Evolutionary conservation across 1,140 invertebrate genomes (phyloP).

Genomic region (Eufriesea mexicana): DNA sequence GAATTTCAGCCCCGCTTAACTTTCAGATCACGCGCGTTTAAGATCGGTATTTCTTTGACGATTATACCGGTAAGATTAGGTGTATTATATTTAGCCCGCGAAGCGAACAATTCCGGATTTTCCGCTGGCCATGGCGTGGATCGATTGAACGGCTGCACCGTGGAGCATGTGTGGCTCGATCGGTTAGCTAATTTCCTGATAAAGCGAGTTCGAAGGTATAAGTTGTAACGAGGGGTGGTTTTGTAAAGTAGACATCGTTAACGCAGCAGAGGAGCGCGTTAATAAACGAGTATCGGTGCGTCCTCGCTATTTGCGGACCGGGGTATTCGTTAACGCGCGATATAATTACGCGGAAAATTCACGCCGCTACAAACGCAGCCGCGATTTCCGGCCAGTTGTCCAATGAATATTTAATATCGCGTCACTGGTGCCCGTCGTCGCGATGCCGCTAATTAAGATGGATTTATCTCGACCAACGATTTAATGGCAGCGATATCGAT

Average conservation of each 20-base stretch:
- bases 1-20: background rate
- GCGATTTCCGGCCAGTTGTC: background rate
- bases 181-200: slow-evolving; percentile 17
- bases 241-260: slow-evolving; percentile 34
- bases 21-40: background rate
- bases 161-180: background rate
- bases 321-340: slow-evolving; percentile 41
- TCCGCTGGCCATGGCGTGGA: background rate
- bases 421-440: background rate
- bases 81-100: too few relatives aligned
- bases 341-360: slow-evolving; percentile 47
- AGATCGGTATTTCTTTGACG: too few relatives aligned
- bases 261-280: slow-evolving; percentile 26
- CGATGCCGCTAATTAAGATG: slow-evolving; percentile 24
- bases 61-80: too few relatives aligned
- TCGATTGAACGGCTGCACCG: background rate
- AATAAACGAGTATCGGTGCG: slow-evolving; percentile 34
- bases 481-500: slow-evolving; percentile 18
- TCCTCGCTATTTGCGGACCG: slow-evolving; percentile 16
- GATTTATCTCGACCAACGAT: slow-evolving; percentile 20
- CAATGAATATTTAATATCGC: slow-evolving; percentile 42
- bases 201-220: slow-evolving; percentile 12
- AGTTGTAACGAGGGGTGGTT: slow-evolving; percentile 33
- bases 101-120: too few relatives aligned
- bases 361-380: background rate